Evolutionary conservation across 2,888 invertebrate genomes (phyloP).

Genomic region (Synanthedon andrenaeformis): DNA sequence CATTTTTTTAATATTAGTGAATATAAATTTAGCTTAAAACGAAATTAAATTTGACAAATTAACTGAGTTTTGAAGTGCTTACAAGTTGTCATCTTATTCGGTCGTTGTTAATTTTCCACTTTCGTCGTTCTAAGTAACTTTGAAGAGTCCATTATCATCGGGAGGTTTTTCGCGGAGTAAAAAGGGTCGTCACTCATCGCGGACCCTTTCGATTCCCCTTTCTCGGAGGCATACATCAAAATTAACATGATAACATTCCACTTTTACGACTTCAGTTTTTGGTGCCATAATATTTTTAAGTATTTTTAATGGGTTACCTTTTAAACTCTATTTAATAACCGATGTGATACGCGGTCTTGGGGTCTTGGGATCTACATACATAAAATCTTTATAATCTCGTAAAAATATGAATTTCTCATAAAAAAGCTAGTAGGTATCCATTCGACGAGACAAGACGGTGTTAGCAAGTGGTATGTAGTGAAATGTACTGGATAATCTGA

Average conservation of each 20-base stretch:
- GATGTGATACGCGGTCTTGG: too few species aligned
- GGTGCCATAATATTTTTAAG: slow-evolving; percentile 1
- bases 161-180: slow-evolving; percentile 28
- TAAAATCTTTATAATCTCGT: too few species aligned
- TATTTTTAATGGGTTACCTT: too few species aligned
- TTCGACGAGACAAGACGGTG: too few species aligned
- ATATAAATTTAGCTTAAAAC: neutral
- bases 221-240: slow-evolving; percentile 45
- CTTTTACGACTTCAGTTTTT: slow-evolving; percentile 24
- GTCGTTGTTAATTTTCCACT: neutral
- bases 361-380: too few species aligned
- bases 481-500: too few species aligned
- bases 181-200: slow-evolving; percentile 29
- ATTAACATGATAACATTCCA: slow-evolving; percentile 48
- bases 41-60: neutral
- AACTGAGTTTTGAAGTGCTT: neutral
- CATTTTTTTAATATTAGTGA: too few species aligned
- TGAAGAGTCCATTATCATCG: slow-evolving; percentile 25
- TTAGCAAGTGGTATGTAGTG: too few species aligned
- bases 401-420: too few species aligned
- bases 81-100: neutral
- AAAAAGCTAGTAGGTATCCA: too few species aligned
- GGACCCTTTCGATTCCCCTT: slow-evolving; percentile 28
- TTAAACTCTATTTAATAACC: too few species aligned
- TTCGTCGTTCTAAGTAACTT: slow-evolving; percentile 12